phyloP scores from a whole-genome alignment of 2,797 vertebrate species.

The Odontamblyopus rebecca region DNA sequence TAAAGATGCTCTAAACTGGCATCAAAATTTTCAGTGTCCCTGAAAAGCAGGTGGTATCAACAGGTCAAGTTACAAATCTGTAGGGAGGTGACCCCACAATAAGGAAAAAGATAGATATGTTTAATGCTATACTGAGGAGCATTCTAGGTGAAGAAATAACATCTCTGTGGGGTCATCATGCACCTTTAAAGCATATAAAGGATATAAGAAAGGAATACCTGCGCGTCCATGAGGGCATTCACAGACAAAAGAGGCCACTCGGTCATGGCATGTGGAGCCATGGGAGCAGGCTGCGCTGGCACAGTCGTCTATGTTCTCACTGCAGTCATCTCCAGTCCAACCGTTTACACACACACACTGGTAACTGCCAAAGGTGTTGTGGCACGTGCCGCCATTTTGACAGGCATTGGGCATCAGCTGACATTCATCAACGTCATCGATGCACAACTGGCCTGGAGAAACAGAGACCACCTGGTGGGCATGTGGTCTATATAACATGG shows the following conservation, averaged over 20 bases:
- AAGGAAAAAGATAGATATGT: neutral
- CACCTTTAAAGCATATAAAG: neutral
- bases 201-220: constrained; percentile 64
- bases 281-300: constrained; percentile 90
- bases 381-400: constrained; percentile 95
- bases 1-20: neutral
- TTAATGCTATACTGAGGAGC: neutral
- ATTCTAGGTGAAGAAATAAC: neutral
- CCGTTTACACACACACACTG: constrained; percentile 95
- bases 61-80: no score
- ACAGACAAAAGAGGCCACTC: constrained; percentile 97
- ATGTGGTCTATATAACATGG: neutral
- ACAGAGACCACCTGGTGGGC: neutral
- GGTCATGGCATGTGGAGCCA: constrained; percentile 92
- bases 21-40: no score
- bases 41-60: no score
- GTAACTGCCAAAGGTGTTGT: constrained; percentile 89
- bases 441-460: constrained; percentile 90
- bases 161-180: neutral
- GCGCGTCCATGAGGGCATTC: constrained; percentile 96
- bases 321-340: constrained; percentile 95
- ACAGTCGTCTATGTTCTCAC: constrained; percentile 96
- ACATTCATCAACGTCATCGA: constrained; percentile 93
- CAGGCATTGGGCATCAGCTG: constrained; percentile 95
- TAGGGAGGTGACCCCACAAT: neutral